A percentile compares a stretch with the other conserved stretches of the same genome.
phyloP scores from a whole-genome alignment of 2,113 vertebrate genomes.

The Struthio camelus region DNA sequence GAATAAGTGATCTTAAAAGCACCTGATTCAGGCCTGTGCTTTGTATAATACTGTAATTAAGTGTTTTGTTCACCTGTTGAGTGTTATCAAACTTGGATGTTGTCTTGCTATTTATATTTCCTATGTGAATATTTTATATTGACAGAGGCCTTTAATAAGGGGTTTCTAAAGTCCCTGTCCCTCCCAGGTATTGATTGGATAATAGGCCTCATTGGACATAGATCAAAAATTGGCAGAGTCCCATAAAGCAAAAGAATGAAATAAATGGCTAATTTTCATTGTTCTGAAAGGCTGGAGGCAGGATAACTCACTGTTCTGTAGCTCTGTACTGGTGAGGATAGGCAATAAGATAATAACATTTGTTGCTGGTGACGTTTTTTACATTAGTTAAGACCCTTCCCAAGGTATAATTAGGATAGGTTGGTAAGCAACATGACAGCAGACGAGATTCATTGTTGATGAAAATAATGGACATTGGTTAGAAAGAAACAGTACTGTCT shows the following conservation, averaged over 20 bases:
- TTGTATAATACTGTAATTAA: not conserved
- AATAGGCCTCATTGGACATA: not conserved
- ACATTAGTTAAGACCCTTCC: not conserved
- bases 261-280: not conserved
- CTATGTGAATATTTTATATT: not conserved
- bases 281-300: not conserved
- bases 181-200: not conserved
- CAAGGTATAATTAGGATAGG: not conserved
- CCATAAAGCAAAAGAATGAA: not conserved
- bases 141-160: not conserved
- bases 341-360: not conserved
- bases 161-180: not conserved
- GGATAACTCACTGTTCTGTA: not conserved
- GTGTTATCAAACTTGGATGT: not conserved
- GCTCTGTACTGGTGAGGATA: not conserved
- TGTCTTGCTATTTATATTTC: not conserved
- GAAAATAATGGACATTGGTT: not conserved
- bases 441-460: not conserved
- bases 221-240: not conserved
- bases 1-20: constrained; percentile 31
- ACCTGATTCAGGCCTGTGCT: not conserved
- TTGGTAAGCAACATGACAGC: not conserved
- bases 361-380: not conserved
- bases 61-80: not conserved
- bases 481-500: not conserved